Conservation (phyloP, 53 echinoderm and acorn worm genomes). For the Actinopyga echinites region DNA sequence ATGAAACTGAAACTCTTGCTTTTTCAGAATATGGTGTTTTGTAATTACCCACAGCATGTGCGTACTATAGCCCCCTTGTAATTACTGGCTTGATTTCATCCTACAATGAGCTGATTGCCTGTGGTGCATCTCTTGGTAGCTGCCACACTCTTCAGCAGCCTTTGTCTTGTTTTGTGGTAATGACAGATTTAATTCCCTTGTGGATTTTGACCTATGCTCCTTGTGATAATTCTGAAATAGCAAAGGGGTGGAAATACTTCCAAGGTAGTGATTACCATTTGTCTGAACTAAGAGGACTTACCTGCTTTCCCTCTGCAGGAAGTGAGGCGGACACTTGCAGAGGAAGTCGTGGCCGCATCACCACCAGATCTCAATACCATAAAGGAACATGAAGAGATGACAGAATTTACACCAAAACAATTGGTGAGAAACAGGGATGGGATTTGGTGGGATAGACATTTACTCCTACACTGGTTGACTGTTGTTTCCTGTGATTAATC, state of each 20-base stretch:
- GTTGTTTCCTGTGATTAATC: no score
- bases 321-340: constrained; percentile 61
- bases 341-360: constrained; percentile 49
- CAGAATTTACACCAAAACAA: constrained; percentile 89
- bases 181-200: no score
- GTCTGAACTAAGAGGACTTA: neutral
- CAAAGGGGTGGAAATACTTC: neutral
- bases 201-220: neutral
- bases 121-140: no score
- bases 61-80: no score
- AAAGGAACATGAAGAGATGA: constrained; percentile 87
- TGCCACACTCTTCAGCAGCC: no score
- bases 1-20: neutral
- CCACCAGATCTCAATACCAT: constrained; percentile 85
- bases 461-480: no score
- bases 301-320: constrained; percentile 50
- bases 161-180: no score
- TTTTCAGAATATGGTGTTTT: neutral
- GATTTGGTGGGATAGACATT: no score
- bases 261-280: neutral
- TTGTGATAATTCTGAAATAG: neutral
- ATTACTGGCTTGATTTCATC: no score
- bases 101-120: no score
- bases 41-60: neutral
- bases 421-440: constrained; percentile 56